These are phyloP conservation scores for Sinocyclocheilus anophthalmus DNA, from an alignment of 2,113 vertebrate species.

Conservation along the genomic window DNA sequence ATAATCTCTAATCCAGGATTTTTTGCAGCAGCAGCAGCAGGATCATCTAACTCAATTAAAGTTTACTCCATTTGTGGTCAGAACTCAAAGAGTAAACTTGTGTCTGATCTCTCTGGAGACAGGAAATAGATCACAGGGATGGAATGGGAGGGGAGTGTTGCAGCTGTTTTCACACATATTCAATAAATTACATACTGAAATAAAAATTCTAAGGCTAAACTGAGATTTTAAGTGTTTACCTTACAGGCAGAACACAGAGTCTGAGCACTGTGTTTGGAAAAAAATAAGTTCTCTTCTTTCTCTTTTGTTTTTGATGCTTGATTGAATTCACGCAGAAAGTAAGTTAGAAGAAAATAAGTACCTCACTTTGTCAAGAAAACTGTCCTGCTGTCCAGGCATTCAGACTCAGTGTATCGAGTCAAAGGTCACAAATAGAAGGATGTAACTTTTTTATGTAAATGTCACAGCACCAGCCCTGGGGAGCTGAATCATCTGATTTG, in stretches of 20 bases:
- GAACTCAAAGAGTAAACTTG: conserved; percentile 17
- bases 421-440: background rate
- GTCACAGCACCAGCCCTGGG: background rate
- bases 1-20: conserved; percentile 36
- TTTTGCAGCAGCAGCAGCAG: conserved; percentile 28
- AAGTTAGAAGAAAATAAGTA: background rate
- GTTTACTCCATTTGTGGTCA: conserved; percentile 20
- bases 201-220: background rate
- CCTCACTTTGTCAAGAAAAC: conserved; percentile 2
- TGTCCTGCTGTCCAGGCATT: background rate
- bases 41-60: conserved; percentile 40
- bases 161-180: background rate
- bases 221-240: background rate
- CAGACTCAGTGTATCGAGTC: background rate
- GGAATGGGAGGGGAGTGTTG: background rate
- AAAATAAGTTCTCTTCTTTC: background rate
- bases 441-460: background rate
- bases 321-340: background rate
- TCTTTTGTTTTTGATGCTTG: background rate
- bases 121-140: conserved; percentile 1
- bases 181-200: background rate
- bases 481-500: background rate
- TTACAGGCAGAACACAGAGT: background rate
- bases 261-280: background rate
- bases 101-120: background rate